phyloP scores from a whole-genome alignment of 2,888 invertebrate genomes.

The Entomobrya proxima region DNA sequence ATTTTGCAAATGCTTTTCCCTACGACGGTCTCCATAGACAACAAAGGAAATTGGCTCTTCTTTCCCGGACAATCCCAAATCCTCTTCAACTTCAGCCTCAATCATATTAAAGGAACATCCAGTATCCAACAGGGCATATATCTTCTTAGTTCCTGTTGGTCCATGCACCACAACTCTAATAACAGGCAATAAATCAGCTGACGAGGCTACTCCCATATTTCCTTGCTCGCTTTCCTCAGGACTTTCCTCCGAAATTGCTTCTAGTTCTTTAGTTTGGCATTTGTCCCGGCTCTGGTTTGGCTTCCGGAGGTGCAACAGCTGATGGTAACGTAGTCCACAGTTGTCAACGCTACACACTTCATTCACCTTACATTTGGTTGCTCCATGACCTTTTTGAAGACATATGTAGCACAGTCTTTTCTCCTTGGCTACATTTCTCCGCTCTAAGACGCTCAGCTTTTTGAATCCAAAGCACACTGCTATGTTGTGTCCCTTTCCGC shows the following conservation, averaged over 20 bases:
- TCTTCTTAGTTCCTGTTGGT: background rate
- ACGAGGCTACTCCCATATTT: background rate
- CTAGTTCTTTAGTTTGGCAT: background rate
- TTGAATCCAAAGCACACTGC: background rate
- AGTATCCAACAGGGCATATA: background rate
- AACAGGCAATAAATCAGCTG: background rate
- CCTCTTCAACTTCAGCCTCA: too few relatives aligned
- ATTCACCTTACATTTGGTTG: background rate
- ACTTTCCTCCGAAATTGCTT: too few relatives aligned
- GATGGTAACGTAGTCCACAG: background rate
- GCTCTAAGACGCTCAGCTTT: background rate
- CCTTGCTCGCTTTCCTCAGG: background rate
- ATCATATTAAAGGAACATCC: background rate
- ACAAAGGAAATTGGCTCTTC: too few relatives aligned
- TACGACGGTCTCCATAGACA: background rate
- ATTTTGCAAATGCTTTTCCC: background rate
- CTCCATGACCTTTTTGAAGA: background rate
- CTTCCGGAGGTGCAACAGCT: background rate
- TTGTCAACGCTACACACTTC: background rate
- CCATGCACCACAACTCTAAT: background rate
- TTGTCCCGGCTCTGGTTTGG: background rate
- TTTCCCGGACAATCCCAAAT: too few relatives aligned
- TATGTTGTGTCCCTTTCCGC: too few relatives aligned
- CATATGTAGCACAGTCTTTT: background rate
- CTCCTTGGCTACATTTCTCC: background rate